These are phyloP conservation scores for Mesitornis unicolor DNA, from an alignment of 2,113 vertebrate species.

Conservation along the genomic window DNA sequence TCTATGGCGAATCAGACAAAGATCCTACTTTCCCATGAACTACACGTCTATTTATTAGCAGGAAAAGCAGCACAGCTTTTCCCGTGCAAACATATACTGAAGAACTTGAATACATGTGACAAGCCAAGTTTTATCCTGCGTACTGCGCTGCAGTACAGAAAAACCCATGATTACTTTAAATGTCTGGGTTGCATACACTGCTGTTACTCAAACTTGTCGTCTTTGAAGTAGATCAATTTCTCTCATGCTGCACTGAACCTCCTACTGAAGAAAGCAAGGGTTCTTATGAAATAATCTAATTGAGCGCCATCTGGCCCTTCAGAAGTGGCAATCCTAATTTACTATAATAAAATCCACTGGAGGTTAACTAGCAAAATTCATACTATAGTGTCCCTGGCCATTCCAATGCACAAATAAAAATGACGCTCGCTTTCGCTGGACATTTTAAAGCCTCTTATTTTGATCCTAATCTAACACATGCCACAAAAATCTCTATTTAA, in stretches of 20 bases:
- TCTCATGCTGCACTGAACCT: not conserved
- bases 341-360: not conserved
- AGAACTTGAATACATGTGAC: not conserved
- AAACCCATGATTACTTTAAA: not conserved
- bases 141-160: not conserved
- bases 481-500: not conserved
- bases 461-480: not conserved
- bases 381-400: not conserved
- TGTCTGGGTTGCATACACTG: not conserved
- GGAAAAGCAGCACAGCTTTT: not conserved
- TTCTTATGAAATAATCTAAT: not conserved
- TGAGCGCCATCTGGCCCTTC: conserved; percentile 15
- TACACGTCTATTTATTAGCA: not conserved
- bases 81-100: not conserved
- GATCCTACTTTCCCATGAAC: not conserved
- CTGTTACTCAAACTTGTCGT: not conserved
- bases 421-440: not conserved
- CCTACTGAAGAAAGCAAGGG: not conserved
- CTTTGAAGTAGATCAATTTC: not conserved
- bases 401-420: not conserved
- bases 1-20: not conserved
- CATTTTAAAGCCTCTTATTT: not conserved
- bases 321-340: conserved; percentile 2
- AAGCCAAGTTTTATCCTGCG: not conserved
- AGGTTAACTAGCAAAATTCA: not conserved